Evolutionary conservation across 2,113 vertebrate genomes (phyloP).

Genomic region (Eclectus roratus): DNA sequence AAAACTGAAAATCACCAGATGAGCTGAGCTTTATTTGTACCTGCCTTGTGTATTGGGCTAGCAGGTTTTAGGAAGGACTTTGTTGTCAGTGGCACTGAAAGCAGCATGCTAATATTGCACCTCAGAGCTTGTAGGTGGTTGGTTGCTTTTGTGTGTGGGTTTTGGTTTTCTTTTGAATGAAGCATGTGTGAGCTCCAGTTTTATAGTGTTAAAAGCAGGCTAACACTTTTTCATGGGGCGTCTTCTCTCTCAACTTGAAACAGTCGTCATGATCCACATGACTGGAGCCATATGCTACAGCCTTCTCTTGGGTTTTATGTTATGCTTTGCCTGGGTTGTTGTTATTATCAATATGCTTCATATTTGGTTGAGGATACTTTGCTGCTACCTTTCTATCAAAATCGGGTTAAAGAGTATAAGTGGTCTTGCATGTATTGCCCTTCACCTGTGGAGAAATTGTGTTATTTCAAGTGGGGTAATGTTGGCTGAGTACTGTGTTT

Average conservation of each 20-base stretch:
- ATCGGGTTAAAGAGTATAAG: neutral
- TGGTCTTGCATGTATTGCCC: neutral
- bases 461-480: neutral
- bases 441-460: neutral
- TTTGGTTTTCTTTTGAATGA: neutral
- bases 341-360: neutral
- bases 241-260: neutral
- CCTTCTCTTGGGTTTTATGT: neutral
- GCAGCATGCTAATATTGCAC: no score
- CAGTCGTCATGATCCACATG: rapidly evolving
- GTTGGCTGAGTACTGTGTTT: neutral
- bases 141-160: neutral
- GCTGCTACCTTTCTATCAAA: neutral
- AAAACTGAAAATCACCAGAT: neutral
- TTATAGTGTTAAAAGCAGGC: constrained; percentile 2
- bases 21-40: neutral
- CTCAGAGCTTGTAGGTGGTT: neutral
- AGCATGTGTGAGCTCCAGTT: neutral
- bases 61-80: neutral
- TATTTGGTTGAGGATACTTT: neutral
- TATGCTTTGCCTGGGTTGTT: neutral
- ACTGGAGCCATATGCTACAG: neutral
- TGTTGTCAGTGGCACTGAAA: neutral
- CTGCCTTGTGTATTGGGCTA: neutral
- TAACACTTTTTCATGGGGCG: neutral